Evolutionary conservation across 2,797 vertebrate genomes (phyloP), one percentile per base, ranked within the genome.

Genomic region (Macrochelys suwanniensis): DNA sequence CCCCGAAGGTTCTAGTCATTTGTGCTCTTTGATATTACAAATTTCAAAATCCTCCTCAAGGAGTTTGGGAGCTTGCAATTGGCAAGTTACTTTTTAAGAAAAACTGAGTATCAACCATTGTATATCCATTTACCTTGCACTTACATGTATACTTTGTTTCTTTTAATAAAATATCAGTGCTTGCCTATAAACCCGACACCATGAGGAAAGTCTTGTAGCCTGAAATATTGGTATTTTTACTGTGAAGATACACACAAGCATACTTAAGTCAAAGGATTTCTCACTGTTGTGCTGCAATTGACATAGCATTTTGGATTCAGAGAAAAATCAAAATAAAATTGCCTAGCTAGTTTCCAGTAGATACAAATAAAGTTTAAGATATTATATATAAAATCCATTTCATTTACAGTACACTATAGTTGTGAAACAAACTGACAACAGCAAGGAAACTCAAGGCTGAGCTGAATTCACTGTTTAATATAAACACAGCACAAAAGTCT

Each of bases 141-240:
- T 94, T 94, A 82, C 50, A 80, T 2, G 6, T 74, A 45, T 45
- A 13, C 19, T 89, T 94, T 53, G 42, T 11, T 85, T 87, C 91
- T 90, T 90, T 88, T 94, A 96, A 92, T 96, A 88, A 92, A 94
- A 93, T 79, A 50, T 12, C 57, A 90, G 88, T 84, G 28, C 95
- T 93, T 84, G 42, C 37, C 42, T 74, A 26, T 74, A 25, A 74
- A 74, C 9, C 68, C 45, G 68, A 45, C 49, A 89, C 17, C 11
- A 61, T 74, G 80, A 90, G 89, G 77, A 95, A 94, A 95, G 91
- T 59, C 45, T 76, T 90, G 54, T 56, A 53, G 68, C 33, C 92
- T 6, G 81, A 79, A 33, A 78, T 76, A 80, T 21, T 65, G 42
- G 71, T 92, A 88, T 68, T 94, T 95, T 92, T 94, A 94, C 83